Evolutionary conservation across 2,888 invertebrate genomes (phyloP).

Genomic region (Drosophila monieri): DNA sequence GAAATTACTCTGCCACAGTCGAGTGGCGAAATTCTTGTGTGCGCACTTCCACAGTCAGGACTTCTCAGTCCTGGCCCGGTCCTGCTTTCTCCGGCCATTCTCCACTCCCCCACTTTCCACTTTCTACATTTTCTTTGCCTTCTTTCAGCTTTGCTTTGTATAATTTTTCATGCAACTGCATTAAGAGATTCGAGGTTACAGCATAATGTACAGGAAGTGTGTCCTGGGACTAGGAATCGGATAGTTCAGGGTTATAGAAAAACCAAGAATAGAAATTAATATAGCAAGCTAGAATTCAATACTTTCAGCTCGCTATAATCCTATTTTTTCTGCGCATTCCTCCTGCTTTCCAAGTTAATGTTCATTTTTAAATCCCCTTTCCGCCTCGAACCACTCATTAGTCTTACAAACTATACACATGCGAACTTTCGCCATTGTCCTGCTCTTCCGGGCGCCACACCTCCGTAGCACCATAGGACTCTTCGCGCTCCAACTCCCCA

Average conservation of each 20-base stretch:
- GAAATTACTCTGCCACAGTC: conserved; percentile 69
- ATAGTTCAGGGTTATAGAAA: background rate
- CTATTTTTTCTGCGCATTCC: background rate
- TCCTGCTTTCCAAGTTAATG: conserved; percentile 34
- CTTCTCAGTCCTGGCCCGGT: conserved; percentile 41
- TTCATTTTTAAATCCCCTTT: conserved; percentile 25
- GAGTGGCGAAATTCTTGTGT: conserved; percentile 68
- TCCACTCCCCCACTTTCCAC: background rate
- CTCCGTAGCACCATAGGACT: conserved; percentile 13
- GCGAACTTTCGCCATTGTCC: conserved; percentile 49
- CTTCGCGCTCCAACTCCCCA: conserved; percentile 9
- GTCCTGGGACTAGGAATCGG: background rate
- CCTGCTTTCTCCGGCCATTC: conserved; percentile 21
- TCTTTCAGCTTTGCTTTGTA: conserved; percentile 11
- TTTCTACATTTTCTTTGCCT: conserved; percentile 8
- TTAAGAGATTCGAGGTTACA: conserved; percentile 11
- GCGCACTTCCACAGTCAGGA: conserved; percentile 66
- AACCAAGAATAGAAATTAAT: background rate
- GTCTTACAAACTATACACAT: conserved; percentile 73
- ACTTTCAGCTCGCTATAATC: background rate
- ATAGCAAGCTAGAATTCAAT: background rate
- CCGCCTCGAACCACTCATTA: conserved; percentile 59
- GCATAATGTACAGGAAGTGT: background rate
- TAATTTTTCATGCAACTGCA: conserved; percentile 7
- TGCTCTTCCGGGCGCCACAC: conserved; percentile 41